Evolutionary conservation across 2,797 vertebrate genomes (phyloP), one percentile per base, ranked within the genome.

Genomic region (Anguilla pacifica): DNA sequence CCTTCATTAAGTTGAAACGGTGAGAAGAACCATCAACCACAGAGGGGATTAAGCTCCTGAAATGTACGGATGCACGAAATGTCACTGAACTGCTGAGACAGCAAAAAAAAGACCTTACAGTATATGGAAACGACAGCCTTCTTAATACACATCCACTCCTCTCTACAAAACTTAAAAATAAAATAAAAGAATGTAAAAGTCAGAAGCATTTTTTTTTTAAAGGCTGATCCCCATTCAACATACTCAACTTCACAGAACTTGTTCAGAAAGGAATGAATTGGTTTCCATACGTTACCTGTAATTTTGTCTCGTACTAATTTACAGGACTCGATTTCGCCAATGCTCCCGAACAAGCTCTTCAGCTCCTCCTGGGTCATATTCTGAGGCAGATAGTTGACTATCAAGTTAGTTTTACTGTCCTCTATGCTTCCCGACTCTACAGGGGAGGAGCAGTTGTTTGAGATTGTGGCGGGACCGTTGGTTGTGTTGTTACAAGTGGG

Each of bases 361-460:
- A 99, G 96, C 87, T 99, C 99, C 77, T 99, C 98, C 89, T 99
- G 99, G 88, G 98, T 99, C 99, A 99, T 99, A 93, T 98, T 99
- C 95, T 99, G 99, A 91, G 99, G 99, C 96, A 99, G 97, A 92
- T 99, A 99, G 97, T 99, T 99, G 91, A 99, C 99, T 94, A 99
- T 99, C 95, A 99, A 96, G 95, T 99, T 99, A 91, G 99, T 99
- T 97, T 99, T 99, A 96, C 98, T 99, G 95, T 99, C 99, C 94
- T 99, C 98, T 90, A 98, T 96, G 93, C 97, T 98, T 15, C 97
- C 97, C 83, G 97, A 97, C 94, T 99, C 98, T 93, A 98, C 97
- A 79, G 98, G 97, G 31, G 98, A 99, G 1, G 98, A 97, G 93
- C 98, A 99, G 94, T 96, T 98, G 96, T 97, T 98, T 91, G 97